These are phyloP conservation scores for Parazoanthus darwini DNA, from an alignment of 92 coral and sea anemone genomes.

Conservation along the genomic window DNA sequence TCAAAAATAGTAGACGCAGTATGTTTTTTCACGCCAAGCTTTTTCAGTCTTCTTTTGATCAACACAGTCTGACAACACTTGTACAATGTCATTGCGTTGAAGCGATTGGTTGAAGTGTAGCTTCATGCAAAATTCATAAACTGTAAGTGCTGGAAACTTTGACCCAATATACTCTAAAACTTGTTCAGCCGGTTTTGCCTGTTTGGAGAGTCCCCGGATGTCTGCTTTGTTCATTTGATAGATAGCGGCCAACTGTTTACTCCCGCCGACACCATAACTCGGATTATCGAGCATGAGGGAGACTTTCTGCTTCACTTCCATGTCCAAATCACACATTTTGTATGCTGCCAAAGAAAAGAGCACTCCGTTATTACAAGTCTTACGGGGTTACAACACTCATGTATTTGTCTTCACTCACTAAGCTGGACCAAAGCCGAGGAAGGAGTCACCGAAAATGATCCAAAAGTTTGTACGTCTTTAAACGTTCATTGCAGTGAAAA, in stretches of 20 bases:
- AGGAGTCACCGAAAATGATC: background rate
- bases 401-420: background rate
- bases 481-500: background rate
- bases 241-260: constrained; percentile 14
- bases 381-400: no score
- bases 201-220: constrained; percentile 15
- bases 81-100: constrained; percentile 12
- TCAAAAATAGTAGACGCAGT: constrained; percentile 18
- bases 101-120: constrained; percentile 8
- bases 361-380: no score
- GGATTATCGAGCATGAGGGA: constrained; percentile 1
- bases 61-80: constrained; percentile 3
- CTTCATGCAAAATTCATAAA: constrained; percentile 32
- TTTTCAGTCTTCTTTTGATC: background rate
- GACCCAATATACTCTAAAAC: constrained; percentile 9
- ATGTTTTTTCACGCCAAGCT: background rate
- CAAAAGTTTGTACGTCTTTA: background rate
- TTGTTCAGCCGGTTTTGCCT: constrained; percentile 14
- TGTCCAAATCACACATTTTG: constrained; percentile 26
- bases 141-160: constrained; percentile 16
- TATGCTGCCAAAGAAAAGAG: background rate
- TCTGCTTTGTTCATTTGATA: constrained; percentile 24
- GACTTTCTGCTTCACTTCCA: constrained; percentile 15
- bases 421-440: background rate
- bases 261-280: constrained; percentile 23